Evolutionary conservation across 1,140 invertebrate species (phyloP).

Genomic region (Xylocopa sonorina): DNA sequence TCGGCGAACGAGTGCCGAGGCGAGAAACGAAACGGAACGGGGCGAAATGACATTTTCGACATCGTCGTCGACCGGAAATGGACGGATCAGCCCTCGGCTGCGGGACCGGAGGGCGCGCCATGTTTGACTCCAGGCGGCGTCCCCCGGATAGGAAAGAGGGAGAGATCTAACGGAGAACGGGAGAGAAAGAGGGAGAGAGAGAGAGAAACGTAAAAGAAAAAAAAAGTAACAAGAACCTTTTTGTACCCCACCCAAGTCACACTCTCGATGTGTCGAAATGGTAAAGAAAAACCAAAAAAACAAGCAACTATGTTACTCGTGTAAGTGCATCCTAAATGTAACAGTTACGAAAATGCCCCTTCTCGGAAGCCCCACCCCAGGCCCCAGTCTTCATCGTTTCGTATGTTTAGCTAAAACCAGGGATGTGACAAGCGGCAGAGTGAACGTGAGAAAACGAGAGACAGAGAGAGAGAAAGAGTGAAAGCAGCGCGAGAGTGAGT

Average conservation of each 20-base stretch:
- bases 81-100: slow-evolving; percentile 1
- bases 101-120: not conserved
- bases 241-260: slow-evolving; percentile 75
- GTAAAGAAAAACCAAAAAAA: slow-evolving; percentile 49
- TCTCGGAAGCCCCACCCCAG: slow-evolving; percentile 59
- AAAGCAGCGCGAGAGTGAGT: slow-evolving; percentile 5
- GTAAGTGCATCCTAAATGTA: slow-evolving; percentile 67
- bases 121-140: not conserved
- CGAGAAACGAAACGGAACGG: not conserved
- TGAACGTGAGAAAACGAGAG: slow-evolving; percentile 6
- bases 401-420: slow-evolving; percentile 51
- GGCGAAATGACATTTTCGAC: not conserved
- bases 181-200: not conserved
- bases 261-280: slow-evolving; percentile 72
- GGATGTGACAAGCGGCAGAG: slow-evolving; percentile 28
- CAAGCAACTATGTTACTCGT: slow-evolving; percentile 62
- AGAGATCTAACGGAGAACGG: slow-evolving; percentile 11
- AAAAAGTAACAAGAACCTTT: slow-evolving; percentile 68
- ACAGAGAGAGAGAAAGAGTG: slow-evolving; percentile 31
- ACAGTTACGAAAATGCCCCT: slow-evolving; percentile 67
- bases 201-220: not conserved
- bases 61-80: not conserved
- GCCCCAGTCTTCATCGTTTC: slow-evolving; percentile 64
- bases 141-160: not conserved
- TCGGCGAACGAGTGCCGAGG: no score